Evolutionary conservation across 2,797 vertebrate genomes (phyloP).

Genomic region (Crocodylus rhombifer): DNA sequence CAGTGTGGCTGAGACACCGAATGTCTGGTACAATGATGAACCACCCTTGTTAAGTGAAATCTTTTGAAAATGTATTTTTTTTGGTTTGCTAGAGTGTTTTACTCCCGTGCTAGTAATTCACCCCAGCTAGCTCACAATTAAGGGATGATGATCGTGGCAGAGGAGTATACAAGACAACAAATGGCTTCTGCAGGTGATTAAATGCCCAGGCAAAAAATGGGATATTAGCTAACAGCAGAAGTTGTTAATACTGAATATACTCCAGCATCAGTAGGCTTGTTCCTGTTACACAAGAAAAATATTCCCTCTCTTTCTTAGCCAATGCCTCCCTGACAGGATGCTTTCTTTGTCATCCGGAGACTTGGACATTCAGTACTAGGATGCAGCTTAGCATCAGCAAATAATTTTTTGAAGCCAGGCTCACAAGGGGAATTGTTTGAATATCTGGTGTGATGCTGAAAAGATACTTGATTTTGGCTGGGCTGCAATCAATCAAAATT

Average conservation of each 20-base stretch:
- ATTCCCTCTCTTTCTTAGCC: neutral
- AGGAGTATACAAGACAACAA: slow-evolving; percentile 68
- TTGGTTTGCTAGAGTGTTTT: slow-evolving; percentile 58
- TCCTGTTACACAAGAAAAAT: neutral
- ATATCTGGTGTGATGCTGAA: neutral
- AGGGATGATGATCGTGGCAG: slow-evolving; percentile 63
- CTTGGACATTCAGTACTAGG: neutral
- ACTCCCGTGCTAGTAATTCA: slow-evolving; percentile 61
- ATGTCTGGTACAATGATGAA: slow-evolving; percentile 56
- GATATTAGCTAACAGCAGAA: slow-evolving; percentile 51
- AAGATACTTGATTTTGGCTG: slow-evolving; percentile 5
- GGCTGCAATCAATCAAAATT: slow-evolving; percentile 28
- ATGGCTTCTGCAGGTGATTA: slow-evolving; percentile 65
- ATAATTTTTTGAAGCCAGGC: neutral
- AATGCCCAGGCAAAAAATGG: slow-evolving; percentile 45
- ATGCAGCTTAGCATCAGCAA: neutral
- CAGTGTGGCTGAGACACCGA: slow-evolving; percentile 38
- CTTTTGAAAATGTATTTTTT: slow-evolving; percentile 65
- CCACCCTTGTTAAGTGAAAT: slow-evolving; percentile 59
- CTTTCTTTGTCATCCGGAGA: neutral
- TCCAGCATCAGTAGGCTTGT: neutral
- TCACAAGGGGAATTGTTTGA: neutral
- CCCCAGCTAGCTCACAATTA: slow-evolving; percentile 74
- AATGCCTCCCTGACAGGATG: neutral
- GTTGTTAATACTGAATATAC: slow-evolving; percentile 58